Evolutionary conservation across 2,888 invertebrate genomes (phyloP).

Genomic region (Oxystoma pomonae): DNA sequence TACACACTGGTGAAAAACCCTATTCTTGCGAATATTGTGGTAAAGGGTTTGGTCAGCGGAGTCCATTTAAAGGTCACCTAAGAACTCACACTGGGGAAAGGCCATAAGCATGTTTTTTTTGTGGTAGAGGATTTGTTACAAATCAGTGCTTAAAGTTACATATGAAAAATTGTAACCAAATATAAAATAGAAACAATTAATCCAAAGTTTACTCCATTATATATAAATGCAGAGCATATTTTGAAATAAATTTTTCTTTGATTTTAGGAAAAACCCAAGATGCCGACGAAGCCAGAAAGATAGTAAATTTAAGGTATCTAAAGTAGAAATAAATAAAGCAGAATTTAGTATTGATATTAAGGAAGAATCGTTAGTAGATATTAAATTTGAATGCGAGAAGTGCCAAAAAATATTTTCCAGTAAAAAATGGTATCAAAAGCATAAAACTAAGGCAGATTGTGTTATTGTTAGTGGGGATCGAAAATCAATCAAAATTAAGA

Average conservation of each 20-base stretch:
- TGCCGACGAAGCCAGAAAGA: no score
- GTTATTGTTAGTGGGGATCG: not conserved
- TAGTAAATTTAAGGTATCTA: no score
- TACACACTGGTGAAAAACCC: slow-evolving; percentile 42
- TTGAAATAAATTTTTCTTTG: no score
- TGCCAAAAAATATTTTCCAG: not conserved
- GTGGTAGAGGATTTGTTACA: slow-evolving; percentile 32
- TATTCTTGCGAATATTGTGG: slow-evolving; percentile 42
- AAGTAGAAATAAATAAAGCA: no score
- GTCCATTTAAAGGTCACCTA: slow-evolving; percentile 37
- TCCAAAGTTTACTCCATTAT: no score
- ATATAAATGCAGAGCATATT: no score
- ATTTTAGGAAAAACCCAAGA: no score
- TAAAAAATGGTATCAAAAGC: not conserved
- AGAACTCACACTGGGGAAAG: slow-evolving; percentile 28
- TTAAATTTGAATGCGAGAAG: not conserved
- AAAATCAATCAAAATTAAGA: not conserved
- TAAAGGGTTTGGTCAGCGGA: slow-evolving; percentile 39
- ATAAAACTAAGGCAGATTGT: not conserved
- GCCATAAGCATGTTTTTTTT: slow-evolving; percentile 35
- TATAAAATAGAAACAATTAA: no score
- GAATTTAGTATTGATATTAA: no score
- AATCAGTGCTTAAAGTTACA: slow-evolving; percentile 33
- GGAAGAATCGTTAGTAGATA: not conserved
- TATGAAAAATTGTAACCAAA: slow-evolving; percentile 28